These are phyloP conservation scores for Xyliphius kryptos DNA, from an alignment of 2,113 vertebrate genomes.

Conservation along the genomic window DNA sequence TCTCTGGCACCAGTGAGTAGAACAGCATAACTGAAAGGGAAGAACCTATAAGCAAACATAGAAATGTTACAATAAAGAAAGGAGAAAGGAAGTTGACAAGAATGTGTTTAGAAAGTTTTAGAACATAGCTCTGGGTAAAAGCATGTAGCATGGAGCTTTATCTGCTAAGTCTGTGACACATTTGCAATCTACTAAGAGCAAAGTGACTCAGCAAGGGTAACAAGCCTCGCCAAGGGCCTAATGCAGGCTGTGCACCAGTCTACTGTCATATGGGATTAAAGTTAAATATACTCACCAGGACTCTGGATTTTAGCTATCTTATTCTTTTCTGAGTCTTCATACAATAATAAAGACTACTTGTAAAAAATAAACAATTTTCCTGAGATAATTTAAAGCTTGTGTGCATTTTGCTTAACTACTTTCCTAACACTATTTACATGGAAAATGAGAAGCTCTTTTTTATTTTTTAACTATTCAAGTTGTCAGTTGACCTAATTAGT, in stretches of 20 bases:
- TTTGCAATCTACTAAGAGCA: constrained; percentile 38
- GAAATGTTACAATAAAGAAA: no score
- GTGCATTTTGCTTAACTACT: no score
- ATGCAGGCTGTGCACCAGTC: constrained; percentile 7
- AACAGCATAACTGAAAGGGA: no score
- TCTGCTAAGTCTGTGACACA: constrained; percentile 10
- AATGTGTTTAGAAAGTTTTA: constrained; percentile 6
- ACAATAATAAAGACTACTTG: no score
- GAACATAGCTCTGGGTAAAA: constrained; percentile 16
- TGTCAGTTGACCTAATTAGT: no score
- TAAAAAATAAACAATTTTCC: no score
- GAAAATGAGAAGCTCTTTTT: no score
- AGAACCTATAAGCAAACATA: no score
- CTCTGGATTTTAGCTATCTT: neutral
- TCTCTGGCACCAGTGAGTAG: no score
- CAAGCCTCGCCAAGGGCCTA: constrained; percentile 9
- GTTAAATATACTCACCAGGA: constrained; percentile 5
- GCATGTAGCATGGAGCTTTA: neutral
- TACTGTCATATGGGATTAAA: constrained; percentile 25
- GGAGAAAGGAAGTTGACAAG: constrained; percentile 10
- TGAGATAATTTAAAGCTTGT: no score
- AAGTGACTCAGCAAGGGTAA: constrained; percentile 25
- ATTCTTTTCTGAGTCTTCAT: neutral
- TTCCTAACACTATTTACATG: no score
- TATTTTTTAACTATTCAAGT: no score